Evolutionary conservation across 2,888 invertebrate species (phyloP).

Genomic region (Heteromyza rotundicornis): DNA sequence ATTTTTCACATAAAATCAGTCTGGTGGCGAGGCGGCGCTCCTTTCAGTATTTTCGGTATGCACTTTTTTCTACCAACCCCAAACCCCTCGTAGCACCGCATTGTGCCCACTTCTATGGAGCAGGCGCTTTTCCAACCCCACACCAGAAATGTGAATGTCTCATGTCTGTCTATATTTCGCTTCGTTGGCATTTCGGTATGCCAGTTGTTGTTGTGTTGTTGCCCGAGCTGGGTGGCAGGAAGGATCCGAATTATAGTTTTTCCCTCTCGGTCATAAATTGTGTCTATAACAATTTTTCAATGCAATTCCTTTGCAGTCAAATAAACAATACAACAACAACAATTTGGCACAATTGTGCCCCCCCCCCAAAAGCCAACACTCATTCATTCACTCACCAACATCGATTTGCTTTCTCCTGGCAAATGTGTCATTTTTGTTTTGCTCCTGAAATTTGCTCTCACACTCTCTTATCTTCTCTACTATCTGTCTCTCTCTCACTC

Average conservation of each 20-base stretch:
- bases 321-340: too few species aligned
- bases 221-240: too few species aligned
- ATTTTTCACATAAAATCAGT: background rate
- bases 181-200: background rate
- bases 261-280: background rate
- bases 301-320: conserved; percentile 5
- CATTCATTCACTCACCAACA: background rate
- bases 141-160: background rate
- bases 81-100: background rate
- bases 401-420: background rate
- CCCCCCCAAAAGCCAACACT: too few species aligned
- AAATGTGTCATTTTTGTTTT: conserved; percentile 1
- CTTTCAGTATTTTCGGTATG: background rate
- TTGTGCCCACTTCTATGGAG: background rate
- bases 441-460: conserved; percentile 4
- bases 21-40: background rate
- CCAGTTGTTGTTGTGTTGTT: background rate
- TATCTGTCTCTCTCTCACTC: background rate
- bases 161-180: background rate
- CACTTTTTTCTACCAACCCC: background rate
- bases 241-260: background rate
- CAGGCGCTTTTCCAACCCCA: conserved; percentile 1
- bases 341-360: too few species aligned
- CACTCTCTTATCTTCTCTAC: background rate
- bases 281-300: conserved; percentile 5